A percentile compares a stretch with the other conserved stretches of the same genome.
phyloP scores from a whole-genome alignment of 1,140 invertebrate genomes.

The Drosophila miranda region DNA sequence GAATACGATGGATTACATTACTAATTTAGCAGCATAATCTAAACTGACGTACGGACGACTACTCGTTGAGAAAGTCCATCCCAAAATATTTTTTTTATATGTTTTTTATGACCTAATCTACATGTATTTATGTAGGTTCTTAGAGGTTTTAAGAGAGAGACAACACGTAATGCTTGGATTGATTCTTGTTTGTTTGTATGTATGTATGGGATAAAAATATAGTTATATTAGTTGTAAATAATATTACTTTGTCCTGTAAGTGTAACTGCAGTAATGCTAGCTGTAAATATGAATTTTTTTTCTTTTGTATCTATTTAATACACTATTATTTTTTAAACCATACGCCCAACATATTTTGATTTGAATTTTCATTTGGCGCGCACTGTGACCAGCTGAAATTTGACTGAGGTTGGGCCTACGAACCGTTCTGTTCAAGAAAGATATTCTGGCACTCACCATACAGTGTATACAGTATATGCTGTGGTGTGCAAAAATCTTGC shows the following conservation, averaged over 20 bases:
- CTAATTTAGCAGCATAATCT: no score
- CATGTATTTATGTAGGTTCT: no score
- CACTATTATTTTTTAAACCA: conserved; percentile 31
- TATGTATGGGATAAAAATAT: conserved; percentile 9
- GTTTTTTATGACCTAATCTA: background rate
- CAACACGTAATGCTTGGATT: conserved; percentile 1
- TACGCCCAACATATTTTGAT: background rate
- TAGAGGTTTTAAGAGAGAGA: conserved; percentile 5
- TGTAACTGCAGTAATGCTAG: conserved; percentile 15
- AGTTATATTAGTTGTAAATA: conserved; percentile 55
- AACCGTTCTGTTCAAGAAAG: background rate
- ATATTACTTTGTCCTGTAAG: conserved; percentile 18
- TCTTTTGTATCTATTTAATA: conserved; percentile 36
- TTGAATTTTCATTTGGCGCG: conserved; percentile 12
- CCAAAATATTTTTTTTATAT: background rate
- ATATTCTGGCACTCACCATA: background rate
- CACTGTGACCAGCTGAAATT: no score
- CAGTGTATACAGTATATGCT: no score
- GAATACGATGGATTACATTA: background rate
- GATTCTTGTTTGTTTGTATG: conserved; percentile 35
- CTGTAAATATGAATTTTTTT: conserved; percentile 43
- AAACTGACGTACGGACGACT: no score
- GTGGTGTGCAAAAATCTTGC: no score
- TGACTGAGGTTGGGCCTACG: no score
- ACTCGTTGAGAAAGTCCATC: background rate